These are phyloP conservation scores for Crossaster papposus DNA, from an alignment of 53 echinoderm and acorn worm species.

Conservation along the genomic window DNA sequence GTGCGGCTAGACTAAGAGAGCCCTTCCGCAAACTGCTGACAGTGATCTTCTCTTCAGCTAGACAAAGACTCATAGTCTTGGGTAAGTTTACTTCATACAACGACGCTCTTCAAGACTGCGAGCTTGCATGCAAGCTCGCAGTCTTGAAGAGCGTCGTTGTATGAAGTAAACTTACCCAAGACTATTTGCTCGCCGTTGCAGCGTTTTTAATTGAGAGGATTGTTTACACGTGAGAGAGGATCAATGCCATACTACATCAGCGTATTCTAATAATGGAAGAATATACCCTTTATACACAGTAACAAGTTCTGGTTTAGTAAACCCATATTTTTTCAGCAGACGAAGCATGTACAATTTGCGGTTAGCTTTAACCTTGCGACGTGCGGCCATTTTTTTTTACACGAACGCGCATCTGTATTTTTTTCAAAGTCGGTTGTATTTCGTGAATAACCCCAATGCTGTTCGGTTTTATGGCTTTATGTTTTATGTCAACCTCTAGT, in stretches of 20 bases:
- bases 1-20: neutral
- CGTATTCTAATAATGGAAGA: conserved; percentile 3
- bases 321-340: conserved; percentile 3
- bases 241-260: conserved; percentile 22
- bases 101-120: neutral
- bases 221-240: conserved; percentile 10
- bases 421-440: no score
- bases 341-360: conserved; percentile 24
- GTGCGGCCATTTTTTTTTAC: no score
- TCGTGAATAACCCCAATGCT: no score
- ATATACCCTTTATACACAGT: conserved; percentile 6
- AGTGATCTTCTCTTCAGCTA: neutral
- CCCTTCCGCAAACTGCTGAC: neutral
- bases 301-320: neutral
- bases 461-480: no score
- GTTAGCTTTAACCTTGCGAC: conserved; percentile 15
- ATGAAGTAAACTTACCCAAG: neutral
- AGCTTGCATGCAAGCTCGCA: conserved; percentile 31
- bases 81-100: neutral
- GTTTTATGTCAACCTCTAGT: no score
- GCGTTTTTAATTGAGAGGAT: neutral
- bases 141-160: neutral
- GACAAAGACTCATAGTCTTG: neutral
- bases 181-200: conserved; percentile 23
- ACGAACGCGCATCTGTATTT: no score